These are phyloP conservation scores for Numida meleagris DNA, from an alignment of 2,113 vertebrate species.

Conservation along the genomic window DNA sequence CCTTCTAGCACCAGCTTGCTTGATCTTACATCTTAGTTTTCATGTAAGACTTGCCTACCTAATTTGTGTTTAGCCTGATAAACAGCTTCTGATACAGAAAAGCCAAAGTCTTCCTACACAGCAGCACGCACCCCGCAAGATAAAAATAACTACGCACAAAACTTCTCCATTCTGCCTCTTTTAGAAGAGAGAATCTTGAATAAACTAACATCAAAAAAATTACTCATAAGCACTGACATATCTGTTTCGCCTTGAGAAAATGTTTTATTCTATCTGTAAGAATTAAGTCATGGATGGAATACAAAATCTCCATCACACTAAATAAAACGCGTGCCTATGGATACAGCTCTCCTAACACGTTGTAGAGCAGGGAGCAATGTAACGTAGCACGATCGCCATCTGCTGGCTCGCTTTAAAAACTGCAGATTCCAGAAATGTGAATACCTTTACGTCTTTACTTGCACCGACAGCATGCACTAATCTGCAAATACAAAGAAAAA, in stretches of 20 bases:
- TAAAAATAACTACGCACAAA: neutral
- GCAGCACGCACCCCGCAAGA: neutral
- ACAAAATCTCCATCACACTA: neutral
- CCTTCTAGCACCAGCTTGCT: neutral
- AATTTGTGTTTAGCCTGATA: neutral
- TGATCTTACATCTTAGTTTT: neutral
- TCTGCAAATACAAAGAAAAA: neutral
- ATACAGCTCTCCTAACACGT: accelerated
- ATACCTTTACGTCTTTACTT: neutral
- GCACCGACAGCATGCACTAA: neutral
- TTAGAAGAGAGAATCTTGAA: constrained; percentile 8
- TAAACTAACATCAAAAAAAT: constrained; percentile 11
- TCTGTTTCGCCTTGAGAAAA: constrained; percentile 30
- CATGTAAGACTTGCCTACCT: neutral
- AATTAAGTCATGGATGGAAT: neutral
- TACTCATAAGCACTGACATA: neutral
- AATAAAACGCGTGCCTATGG: accelerated
- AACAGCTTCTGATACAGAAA: neutral
- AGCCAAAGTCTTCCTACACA: neutral
- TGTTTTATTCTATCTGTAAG: neutral
- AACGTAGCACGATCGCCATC: constrained; percentile 63
- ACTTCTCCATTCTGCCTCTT: neutral
- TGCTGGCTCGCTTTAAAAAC: constrained; percentile 54
- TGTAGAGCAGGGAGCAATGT: accelerated
- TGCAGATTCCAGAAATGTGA: neutral